Evolutionary conservation across 2,113 vertebrate species (phyloP).

Genomic region (Pelvicachromis taeniatus): DNA sequence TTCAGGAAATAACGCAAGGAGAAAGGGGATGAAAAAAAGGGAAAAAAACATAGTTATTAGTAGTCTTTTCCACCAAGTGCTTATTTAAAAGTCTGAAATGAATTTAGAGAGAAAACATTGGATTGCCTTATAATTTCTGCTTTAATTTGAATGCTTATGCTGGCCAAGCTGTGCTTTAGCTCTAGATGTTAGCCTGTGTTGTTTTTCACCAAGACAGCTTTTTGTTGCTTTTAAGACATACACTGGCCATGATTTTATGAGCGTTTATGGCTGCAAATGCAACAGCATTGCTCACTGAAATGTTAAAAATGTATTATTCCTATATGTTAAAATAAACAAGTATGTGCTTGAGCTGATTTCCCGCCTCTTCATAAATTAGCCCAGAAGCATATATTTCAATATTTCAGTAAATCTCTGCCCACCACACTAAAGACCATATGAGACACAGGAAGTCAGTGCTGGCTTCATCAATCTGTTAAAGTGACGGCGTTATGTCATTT

Average conservation of each 20-base stretch:
- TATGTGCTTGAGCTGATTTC: neutral
- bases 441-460: neutral
- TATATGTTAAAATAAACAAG: neutral
- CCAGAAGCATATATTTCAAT: neutral
- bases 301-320: neutral
- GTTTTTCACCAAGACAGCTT: neutral
- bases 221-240: neutral
- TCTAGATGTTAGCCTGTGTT: neutral
- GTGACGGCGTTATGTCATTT: neutral
- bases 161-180: neutral
- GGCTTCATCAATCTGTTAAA: neutral
- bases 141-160: neutral
- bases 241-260: neutral
- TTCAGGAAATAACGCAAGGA: conserved; percentile 70
- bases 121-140: conserved; percentile 16
- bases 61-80: conserved; percentile 57
- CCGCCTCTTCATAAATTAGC: neutral
- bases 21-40: neutral
- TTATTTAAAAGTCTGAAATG: conserved; percentile 57
- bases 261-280: neutral
- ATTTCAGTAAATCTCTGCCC: neutral
- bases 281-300: neutral
- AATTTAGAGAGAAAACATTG: conserved; percentile 40
- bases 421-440: neutral
- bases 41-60: conserved; percentile 36